A percentile compares a stretch with the other conserved stretches of the same genome.
Conservation (phyloP, 2,797 vertebrate species). For the Muscicapa comitata region DNA sequence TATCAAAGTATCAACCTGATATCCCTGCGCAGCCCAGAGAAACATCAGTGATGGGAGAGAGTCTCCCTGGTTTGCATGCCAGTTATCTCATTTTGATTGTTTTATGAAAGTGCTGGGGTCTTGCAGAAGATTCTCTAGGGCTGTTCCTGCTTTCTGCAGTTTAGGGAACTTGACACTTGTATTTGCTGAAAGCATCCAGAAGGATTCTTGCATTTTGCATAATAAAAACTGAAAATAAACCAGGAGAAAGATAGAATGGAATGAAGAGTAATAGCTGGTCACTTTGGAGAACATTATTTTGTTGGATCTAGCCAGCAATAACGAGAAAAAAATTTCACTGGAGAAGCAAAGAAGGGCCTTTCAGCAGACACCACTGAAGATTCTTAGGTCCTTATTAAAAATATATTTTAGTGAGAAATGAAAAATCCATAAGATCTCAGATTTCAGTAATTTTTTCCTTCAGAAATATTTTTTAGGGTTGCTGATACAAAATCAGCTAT, state of each 20-base stretch:
- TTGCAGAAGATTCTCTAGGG: background rate
- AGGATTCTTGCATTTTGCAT: background rate
- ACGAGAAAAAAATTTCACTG: background rate
- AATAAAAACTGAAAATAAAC: background rate
- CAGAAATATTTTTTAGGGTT: background rate
- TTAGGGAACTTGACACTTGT: background rate
- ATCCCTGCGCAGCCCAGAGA: background rate
- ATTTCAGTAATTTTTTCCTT: background rate
- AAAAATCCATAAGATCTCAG: background rate
- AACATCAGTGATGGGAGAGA: background rate
- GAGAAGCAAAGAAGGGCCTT: background rate
- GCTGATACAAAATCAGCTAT: background rate
- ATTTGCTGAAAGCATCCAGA: background rate
- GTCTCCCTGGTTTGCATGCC: background rate
- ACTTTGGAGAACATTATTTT: background rate
- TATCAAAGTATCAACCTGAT: slow-evolving; percentile 68
- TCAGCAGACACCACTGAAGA: background rate
- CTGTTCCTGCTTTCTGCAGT: background rate
- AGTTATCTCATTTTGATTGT: background rate
- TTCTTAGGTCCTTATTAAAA: background rate
- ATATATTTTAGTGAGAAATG: background rate
- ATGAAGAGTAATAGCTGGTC: background rate
- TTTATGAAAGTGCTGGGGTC: background rate
- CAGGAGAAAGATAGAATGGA: background rate
- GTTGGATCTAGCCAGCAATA: background rate